Evolutionary conservation across 2,113 vertebrate genomes (phyloP).

Genomic region (Hylia prasina): DNA sequence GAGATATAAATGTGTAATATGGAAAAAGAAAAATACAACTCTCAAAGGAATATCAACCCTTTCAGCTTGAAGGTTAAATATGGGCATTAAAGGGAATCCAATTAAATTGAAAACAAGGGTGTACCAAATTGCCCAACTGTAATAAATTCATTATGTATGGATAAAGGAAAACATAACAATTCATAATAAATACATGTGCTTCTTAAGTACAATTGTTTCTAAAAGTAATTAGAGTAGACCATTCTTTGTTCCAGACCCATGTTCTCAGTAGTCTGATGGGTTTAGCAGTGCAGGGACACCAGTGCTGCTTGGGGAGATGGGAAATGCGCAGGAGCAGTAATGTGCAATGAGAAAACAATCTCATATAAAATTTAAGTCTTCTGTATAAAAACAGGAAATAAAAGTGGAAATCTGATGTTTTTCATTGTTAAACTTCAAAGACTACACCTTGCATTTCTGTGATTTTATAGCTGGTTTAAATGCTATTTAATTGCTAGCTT

Average conservation of each 20-base stretch:
- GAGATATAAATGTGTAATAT: background rate
- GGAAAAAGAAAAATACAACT: background rate
- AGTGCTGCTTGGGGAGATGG: background rate
- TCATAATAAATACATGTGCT: background rate
- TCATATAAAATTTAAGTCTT: conserved; percentile 16
- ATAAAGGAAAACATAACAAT: background rate
- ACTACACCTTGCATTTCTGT: background rate
- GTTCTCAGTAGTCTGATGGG: background rate
- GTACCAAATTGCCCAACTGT: background rate
- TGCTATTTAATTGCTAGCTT: background rate
- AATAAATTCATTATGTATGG: conserved; percentile 12
- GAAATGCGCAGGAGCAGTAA: background rate
- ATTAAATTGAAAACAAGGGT: background rate
- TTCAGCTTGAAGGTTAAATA: background rate
- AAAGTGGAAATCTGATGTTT: background rate
- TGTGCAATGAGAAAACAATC: background rate
- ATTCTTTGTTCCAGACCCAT: background rate
- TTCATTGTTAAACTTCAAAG: background rate
- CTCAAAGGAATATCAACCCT: background rate
- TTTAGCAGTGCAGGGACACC: background rate
- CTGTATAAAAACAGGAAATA: background rate
- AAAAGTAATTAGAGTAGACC: background rate
- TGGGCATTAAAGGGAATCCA: background rate
- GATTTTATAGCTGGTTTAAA: conserved; percentile 5
- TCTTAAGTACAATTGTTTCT: background rate